These are phyloP conservation scores for Pherbina coryleti DNA, from an alignment of 2,888 invertebrate genomes.

Conservation along the genomic window DNA sequence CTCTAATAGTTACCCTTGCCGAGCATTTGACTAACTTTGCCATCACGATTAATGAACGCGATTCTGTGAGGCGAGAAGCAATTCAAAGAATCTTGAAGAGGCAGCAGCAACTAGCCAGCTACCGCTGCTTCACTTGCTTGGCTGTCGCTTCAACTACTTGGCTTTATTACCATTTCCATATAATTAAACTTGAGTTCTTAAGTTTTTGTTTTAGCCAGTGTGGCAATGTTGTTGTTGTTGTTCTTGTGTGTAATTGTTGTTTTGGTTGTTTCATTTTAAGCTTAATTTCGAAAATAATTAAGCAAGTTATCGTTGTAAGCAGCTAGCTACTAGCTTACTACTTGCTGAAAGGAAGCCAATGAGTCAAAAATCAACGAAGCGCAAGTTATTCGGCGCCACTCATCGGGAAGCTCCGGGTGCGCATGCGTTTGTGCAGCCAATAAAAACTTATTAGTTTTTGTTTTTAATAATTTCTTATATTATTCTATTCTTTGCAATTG, in stretches of 20 bases:
- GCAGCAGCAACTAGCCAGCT: neutral
- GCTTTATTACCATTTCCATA: neutral
- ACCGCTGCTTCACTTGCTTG: neutral
- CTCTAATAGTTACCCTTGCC: too few species aligned
- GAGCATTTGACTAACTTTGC: too few species aligned
- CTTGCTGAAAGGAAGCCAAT: too few species aligned
- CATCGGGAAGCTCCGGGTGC: neutral
- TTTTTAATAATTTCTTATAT: too few species aligned
- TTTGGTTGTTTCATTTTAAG: neutral
- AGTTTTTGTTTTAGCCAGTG: neutral
- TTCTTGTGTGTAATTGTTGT: neutral
- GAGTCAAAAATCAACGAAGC: neutral
- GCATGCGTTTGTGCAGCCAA: neutral
- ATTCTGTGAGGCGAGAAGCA: conserved; percentile 12
- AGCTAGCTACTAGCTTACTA: too few species aligned
- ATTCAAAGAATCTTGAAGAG: conserved; percentile 8
- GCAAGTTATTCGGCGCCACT: neutral
- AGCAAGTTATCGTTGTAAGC: too few species aligned
- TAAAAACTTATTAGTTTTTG: neutral
- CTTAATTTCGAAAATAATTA: neutral
- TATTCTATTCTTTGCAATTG: too few species aligned
- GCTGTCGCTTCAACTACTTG: neutral
- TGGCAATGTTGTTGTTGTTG: neutral
- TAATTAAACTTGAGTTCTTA: neutral
- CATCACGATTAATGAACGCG: neutral